Base-by-base conservation (phyloP, 2,113 vertebrate species). In the human region DNA sequence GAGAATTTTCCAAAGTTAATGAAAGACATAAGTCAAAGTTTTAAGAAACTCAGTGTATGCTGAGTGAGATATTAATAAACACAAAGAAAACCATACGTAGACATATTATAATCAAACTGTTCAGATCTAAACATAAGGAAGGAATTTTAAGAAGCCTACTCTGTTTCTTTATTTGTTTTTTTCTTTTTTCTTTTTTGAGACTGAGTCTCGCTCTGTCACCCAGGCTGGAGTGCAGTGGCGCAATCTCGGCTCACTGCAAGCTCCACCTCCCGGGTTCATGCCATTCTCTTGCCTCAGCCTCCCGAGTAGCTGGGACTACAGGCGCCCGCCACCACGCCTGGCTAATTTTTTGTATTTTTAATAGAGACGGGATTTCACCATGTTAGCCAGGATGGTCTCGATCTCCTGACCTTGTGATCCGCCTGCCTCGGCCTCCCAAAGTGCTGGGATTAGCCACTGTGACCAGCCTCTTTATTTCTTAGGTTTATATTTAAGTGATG, bases 1-100 rank as follows among this genome's bases (percentile, higher is more conserved):
- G 66, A 89, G 23, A 84, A 35, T 83, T 93, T 95, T 80, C 38
- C 75, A 66, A 61, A 88, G 70, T 93, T 82, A 83, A n/a, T 92
- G 70, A 40, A 91, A 94, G 43, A n/a, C 27, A 55, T 78, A 30
- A 92, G 23, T 72, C 25, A 48, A n/a, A 70, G 22, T 89, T 97
- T 89, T 45, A 95, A 88, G 40, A 79, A 89, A 30, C 3, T 83
- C 75, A 68, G 2, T 78, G 14, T 94, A 30, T 0, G 57, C 30
- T 57, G 27, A 40, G 11, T 66, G 78, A 68, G 8, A 66, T 72
- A 89, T 23, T 43, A 81, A 90, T 38, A 61, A 9, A 86, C 35
- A 73, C 38, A 68, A 83, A 64, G 59, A 72, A 72, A 61, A 96
- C 16, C 18, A 45, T 12, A 92, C 13, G 25, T 22, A 73, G 48